Evolutionary conservation across 2,888 invertebrate species (phyloP).

Genomic region (Campaea margaritaria): DNA sequence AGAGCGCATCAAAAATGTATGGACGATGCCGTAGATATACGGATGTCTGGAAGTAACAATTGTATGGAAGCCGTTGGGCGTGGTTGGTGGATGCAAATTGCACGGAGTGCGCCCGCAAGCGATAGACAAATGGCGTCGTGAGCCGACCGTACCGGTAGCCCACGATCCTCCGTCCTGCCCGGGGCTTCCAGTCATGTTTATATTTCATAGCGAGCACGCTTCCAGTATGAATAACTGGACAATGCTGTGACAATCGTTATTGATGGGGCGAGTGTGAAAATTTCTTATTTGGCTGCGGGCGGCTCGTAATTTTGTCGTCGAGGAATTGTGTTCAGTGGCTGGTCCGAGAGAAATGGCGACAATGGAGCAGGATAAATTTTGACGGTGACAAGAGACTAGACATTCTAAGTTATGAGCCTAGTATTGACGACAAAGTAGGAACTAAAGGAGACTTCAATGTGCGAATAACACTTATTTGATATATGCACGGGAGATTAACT

Average conservation of each 20-base stretch:
- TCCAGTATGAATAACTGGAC: slow-evolving; percentile 42
- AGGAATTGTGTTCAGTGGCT: slow-evolving; percentile 32
- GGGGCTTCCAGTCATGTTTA: slow-evolving; percentile 43
- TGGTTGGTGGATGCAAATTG: slow-evolving; percentile 79
- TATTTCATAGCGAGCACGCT: slow-evolving; percentile 36
- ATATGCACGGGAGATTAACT: not conserved
- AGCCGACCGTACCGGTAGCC: slow-evolving; percentile 80
- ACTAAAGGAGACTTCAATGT: not conserved
- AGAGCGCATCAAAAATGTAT: slow-evolving; percentile 27
- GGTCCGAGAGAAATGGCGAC: slow-evolving; percentile 28
- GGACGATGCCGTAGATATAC: slow-evolving; percentile 28
- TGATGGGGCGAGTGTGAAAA: slow-evolving; percentile 42
- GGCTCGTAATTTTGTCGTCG: slow-evolving; percentile 33
- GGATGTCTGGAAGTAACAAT: slow-evolving; percentile 59
- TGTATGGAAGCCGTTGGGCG: slow-evolving; percentile 78
- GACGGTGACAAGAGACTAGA: slow-evolving; percentile 21
- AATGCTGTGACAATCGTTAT: slow-evolving; percentile 44
- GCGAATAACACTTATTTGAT: not conserved
- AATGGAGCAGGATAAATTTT: slow-evolving; percentile 28
- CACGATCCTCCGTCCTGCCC: slow-evolving; percentile 61
- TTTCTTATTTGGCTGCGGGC: slow-evolving; percentile 40
- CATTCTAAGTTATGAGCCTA: slow-evolving; percentile 18
- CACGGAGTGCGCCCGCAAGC: slow-evolving; percentile 65
- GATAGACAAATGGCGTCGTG: slow-evolving; percentile 80
- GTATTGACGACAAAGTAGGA: slow-evolving; percentile 2